Base-by-base conservation (phyloP, 2,797 vertebrate species). In the Halcyon badia region DNA sequence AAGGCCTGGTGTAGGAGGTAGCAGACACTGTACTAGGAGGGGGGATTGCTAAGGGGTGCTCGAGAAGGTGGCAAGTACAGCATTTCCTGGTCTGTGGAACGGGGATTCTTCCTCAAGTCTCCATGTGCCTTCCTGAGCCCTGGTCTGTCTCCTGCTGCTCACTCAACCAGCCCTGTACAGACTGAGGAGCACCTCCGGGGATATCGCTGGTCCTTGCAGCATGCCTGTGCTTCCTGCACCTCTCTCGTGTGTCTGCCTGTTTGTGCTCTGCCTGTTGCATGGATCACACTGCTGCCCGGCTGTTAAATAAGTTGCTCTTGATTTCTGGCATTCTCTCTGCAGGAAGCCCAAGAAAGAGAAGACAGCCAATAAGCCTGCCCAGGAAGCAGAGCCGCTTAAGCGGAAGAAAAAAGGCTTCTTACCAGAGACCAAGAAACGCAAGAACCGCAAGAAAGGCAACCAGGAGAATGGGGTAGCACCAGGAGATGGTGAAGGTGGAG, bases 371-470 rank as follows among this genome's bases (percentile, higher is more conserved):
- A 96, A 94, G 82, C 52, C 76, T 9, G n/a, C 2, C 0, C 69
- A 91, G 35, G 57, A 37, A 8, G 90, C 18, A 1, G 64, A 83
- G 15, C 14, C 57, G 1, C 69, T 35, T 2, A 98, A 93, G 66
- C 97, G 98, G 86, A 99, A 99, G 98, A 99, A 99, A 89, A 99
- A 99, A 69, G 99, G 99, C 1, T 99, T 99, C 81, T 98, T 99
- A 33, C 99, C 99, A 0, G 99, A 99, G 85, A 98, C 97, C 6
- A 99, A 99, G 62, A 99, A 99, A 86, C 98, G 99, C 28, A 99
- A 98, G 87, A 99, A 98, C 62, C 98, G 98, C 26, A 98, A 97
- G 60, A 98, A 97, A 8, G 56, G 69, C 1, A 2, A 5, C 75
- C 81, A 77, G 92, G 92, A 94, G 86, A 96, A 93, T 6, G 17